Evolutionary conservation across 2,888 invertebrate genomes (phyloP).

Genomic region (Coenonympha glycerion): DNA sequence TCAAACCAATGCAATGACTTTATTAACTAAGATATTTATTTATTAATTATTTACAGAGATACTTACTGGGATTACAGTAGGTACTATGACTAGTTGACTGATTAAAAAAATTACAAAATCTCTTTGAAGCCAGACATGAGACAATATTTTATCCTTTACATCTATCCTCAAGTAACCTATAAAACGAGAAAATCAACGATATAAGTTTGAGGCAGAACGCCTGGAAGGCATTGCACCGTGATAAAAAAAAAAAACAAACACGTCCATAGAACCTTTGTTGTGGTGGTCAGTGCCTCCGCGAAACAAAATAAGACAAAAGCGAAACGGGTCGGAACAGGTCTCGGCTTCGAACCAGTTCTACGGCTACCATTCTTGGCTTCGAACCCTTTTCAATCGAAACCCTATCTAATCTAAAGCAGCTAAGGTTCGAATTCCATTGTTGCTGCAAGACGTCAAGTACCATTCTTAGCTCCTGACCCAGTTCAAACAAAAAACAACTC

Average conservation of each 20-base stretch:
- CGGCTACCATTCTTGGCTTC: conserved; percentile 38
- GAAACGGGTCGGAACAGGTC: conserved; percentile 56
- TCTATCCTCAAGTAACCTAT: neutral
- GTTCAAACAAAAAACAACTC: conserved; percentile 27
- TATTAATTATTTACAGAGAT: no score
- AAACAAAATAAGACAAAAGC: conserved; percentile 70
- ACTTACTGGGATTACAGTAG: no score
- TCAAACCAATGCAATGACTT: no score
- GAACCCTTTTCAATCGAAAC: conserved; percentile 35
- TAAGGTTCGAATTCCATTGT: conserved; percentile 30
- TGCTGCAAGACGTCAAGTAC: conserved; percentile 33
- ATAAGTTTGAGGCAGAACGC: conserved; percentile 33
- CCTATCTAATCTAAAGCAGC: conserved; percentile 30
- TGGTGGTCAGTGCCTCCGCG: conserved; percentile 73
- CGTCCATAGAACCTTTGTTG: conserved; percentile 69
- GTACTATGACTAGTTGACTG: no score
- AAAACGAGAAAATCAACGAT: conserved; percentile 13
- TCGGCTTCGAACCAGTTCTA: conserved; percentile 55
- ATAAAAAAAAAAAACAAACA: conserved; percentile 48
- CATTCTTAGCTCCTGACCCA: conserved; percentile 40
- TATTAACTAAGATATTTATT: no score
- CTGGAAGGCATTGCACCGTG: conserved; percentile 44
- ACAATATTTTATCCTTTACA: neutral
- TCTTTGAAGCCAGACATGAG: neutral
- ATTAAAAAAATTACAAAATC: no score